phyloP scores from a whole-genome alignment of 2,113 vertebrate species.

The Vulpes ferrilata region DNA sequence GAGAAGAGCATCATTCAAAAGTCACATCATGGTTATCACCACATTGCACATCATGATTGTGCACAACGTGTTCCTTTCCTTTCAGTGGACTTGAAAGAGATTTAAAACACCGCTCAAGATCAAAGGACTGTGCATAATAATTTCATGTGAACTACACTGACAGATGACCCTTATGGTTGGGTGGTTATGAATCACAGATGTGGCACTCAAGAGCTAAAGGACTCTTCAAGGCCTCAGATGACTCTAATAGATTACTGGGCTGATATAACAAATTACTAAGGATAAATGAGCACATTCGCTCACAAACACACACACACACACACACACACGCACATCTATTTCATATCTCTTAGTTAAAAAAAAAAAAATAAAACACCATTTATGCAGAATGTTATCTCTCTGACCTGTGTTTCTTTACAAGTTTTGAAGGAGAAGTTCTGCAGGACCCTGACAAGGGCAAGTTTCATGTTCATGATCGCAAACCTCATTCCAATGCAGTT shows the following conservation, averaged over 20 bases:
- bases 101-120: not conserved
- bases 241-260: not conserved
- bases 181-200: not conserved
- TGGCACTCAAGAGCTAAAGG: not conserved
- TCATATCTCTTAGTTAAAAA: not conserved
- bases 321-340: not conserved
- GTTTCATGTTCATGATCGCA: conserved; percentile 88
- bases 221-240: not conserved
- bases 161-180: not conserved
- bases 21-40: not conserved
- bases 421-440: conserved; percentile 87
- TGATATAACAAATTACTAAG: not conserved
- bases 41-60: too few species aligned
- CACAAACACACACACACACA: not conserved
- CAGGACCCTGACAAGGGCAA: conserved; percentile 86
- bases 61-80: not conserved
- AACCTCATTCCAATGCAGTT: conserved; percentile 93
- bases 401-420: conserved; percentile 90
- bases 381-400: conserved; percentile 17
- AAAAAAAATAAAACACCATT: not conserved
- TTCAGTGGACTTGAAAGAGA: not conserved
- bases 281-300: not conserved
- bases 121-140: not conserved
- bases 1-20: not conserved
- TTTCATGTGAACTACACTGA: not conserved